Conservation (phyloP, 2,113 vertebrate species). For the Pluvianellus socialis region DNA sequence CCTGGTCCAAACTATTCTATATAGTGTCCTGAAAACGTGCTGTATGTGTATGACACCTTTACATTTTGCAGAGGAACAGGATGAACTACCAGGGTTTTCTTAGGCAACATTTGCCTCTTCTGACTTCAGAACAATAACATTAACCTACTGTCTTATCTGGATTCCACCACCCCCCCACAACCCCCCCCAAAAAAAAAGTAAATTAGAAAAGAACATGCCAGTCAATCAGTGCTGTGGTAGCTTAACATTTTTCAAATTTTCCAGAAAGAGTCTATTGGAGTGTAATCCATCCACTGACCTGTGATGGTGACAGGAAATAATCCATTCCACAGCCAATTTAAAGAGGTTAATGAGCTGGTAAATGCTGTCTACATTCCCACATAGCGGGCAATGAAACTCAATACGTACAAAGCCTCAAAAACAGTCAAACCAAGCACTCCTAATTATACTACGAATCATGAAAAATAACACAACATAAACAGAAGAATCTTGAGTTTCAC, state of each 20-base stretch:
- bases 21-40: neutral
- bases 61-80: neutral
- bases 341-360: constrained; percentile 59
- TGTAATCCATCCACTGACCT: neutral
- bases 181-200: accelerated
- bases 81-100: neutral
- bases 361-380: constrained; percentile 43
- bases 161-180: neutral
- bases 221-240: neutral
- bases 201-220: neutral
- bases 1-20: neutral
- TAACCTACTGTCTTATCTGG: neutral
- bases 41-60: neutral
- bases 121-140: neutral
- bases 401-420: constrained; percentile 7
- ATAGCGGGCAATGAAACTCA: constrained; percentile 42
- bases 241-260: neutral
- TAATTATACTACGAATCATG: constrained; percentile 20
- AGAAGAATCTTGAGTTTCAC: constrained; percentile 1
- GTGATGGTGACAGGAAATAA: constrained; percentile 26
- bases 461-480: constrained; percentile 22
- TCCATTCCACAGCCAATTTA: constrained; percentile 21
- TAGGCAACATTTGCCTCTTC: neutral
- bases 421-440: neutral
- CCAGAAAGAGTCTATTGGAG: neutral